These are phyloP conservation scores for Callospermophilus lateralis DNA, from an alignment of 2,113 vertebrate genomes.

Conservation along the genomic window DNA sequence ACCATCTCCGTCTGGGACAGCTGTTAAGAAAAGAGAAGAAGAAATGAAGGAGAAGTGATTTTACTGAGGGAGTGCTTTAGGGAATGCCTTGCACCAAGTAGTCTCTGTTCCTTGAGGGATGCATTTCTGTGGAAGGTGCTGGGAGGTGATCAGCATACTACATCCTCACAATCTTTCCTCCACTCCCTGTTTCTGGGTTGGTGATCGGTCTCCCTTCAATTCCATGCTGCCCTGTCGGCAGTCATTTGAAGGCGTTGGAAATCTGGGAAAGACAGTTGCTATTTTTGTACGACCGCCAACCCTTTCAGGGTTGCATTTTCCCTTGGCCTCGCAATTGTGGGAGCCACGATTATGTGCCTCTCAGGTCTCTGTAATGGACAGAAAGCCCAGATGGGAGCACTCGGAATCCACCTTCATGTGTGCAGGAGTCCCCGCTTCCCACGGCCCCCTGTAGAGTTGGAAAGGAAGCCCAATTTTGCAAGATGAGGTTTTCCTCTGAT, in stretches of 20 bases:
- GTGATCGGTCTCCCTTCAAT: background rate
- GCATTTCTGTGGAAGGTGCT: background rate
- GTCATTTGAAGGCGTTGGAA: background rate
- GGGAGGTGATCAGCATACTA: background rate
- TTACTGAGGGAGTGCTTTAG: background rate
- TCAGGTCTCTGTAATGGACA: background rate
- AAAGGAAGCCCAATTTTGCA: background rate
- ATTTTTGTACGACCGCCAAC: background rate
- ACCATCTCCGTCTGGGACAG: rapidly evolving
- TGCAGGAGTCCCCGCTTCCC: background rate
- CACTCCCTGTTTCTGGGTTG: background rate
- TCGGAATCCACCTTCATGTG: background rate
- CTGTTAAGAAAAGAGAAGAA: slow-evolving; percentile 50
- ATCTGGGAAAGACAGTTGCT: background rate
- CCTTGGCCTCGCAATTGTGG: background rate
- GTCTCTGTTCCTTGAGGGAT: background rate
- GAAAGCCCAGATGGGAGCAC: too few species aligned
- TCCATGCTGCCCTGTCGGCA: background rate
- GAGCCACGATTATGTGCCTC: background rate
- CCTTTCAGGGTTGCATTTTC: background rate
- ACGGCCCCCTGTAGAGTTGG: rapidly evolving
- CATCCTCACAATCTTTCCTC: background rate
- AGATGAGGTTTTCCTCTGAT: background rate
- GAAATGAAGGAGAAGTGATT: background rate
- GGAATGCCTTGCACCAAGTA: background rate